Conservation (phyloP, 2,888 invertebrate species). For the Rotaria magnacalcarata region DNA sequence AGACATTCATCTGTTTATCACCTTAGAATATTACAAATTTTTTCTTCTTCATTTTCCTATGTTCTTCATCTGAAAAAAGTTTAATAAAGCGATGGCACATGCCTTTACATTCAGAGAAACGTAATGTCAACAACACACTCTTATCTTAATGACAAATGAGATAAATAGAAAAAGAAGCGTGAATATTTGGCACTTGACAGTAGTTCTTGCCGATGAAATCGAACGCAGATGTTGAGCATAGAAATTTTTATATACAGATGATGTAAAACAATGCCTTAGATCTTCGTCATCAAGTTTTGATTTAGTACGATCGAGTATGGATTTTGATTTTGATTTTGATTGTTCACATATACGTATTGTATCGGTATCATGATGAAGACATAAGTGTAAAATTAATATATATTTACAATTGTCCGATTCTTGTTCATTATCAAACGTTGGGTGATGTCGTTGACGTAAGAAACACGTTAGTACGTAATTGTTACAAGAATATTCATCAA, state of each 20-base stretch:
- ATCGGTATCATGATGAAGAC: neutral
- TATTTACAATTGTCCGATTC: neutral
- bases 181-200: neutral
- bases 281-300: neutral
- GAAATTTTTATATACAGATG: conserved; percentile 4
- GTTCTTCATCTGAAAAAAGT: neutral
- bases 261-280: neutral
- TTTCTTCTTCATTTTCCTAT: neutral
- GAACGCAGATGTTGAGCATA: conserved; percentile 14
- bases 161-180: neutral
- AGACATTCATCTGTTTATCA: neutral
- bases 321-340: neutral
- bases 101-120: conserved; percentile 14
- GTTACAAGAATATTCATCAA: neutral
- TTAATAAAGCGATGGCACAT: conserved; percentile 5
- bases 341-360: neutral
- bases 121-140: conserved; percentile 11
- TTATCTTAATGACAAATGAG: conserved; percentile 29
- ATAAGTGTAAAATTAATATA: neutral
- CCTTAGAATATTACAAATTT: neutral
- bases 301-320: neutral
- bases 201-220: neutral
- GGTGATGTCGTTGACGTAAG: neutral
- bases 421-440: neutral
- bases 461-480: neutral